phyloP scores from a whole-genome alignment of 2,113 vertebrate genomes.

The Coptodon bakossiorum region DNA sequence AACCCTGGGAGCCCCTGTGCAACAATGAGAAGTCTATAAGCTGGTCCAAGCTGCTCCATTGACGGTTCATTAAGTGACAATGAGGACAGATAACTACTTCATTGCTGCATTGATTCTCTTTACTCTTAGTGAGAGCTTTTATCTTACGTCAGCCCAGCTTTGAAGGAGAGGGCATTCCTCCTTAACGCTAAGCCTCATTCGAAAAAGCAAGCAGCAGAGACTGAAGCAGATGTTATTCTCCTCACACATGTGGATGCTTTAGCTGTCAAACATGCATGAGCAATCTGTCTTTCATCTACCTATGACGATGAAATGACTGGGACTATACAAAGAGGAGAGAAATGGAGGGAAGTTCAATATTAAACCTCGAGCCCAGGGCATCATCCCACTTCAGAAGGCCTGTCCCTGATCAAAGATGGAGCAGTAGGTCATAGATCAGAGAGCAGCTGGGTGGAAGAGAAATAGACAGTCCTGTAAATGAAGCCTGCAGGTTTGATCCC shows the following conservation, averaged over 20 bases:
- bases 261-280: conserved; percentile 5
- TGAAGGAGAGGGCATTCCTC: conserved; percentile 24
- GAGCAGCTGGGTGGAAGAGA: conserved; percentile 4
- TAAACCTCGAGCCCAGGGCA: not conserved
- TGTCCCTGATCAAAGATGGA: conserved; percentile 38
- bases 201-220: not conserved
- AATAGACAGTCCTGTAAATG: conserved; percentile 2
- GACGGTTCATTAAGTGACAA: conserved; percentile 75
- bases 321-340: conserved; percentile 13
- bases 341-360: not conserved
- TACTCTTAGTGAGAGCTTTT: conserved; percentile 43
- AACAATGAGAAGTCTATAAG: conserved; percentile 69
- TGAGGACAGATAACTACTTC: conserved; percentile 56
- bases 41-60: conserved; percentile 61
- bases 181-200: conserved; percentile 10
- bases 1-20: conserved; percentile 28
- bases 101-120: conserved; percentile 45
- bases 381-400: conserved; percentile 22
- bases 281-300: not conserved
- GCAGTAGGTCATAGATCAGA: conserved; percentile 30
- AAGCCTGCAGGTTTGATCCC: not conserved
- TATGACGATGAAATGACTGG: not conserved
- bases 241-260: not conserved
- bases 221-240: conserved; percentile 26
- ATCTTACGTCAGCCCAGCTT: conserved; percentile 56